phyloP scores from a whole-genome alignment of 92 coral and sea anemone species.

The Epizoanthus stellaris region DNA sequence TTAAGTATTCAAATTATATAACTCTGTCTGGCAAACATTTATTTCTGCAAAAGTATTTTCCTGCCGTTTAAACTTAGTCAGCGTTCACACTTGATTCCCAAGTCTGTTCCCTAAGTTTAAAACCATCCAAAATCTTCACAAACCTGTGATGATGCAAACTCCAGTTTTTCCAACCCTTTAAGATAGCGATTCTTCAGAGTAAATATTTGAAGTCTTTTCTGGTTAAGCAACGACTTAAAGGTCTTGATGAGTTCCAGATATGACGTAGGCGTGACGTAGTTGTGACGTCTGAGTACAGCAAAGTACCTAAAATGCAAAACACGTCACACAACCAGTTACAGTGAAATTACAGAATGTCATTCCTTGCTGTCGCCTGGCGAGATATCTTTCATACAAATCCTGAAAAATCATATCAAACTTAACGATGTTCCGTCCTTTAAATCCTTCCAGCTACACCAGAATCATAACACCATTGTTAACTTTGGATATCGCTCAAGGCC shows the following conservation, averaged over 20 bases:
- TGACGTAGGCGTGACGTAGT: slow-evolving; percentile 99
- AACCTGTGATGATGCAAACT: slow-evolving; percentile 94
- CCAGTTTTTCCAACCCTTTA: slow-evolving; percentile 92
- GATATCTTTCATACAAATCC: too few relatives aligned
- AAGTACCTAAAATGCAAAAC: slow-evolving; percentile 63
- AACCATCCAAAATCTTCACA: not conserved
- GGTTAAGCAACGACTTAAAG: slow-evolving; percentile 91
- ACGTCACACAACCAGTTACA: not conserved
- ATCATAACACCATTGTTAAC: too few relatives aligned
- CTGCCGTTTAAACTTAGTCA: too few relatives aligned
- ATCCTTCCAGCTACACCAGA: too few relatives aligned
- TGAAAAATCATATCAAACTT: not conserved
- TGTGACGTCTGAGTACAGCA: slow-evolving; percentile 86
- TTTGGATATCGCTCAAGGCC: too few relatives aligned
- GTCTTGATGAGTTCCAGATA: slow-evolving; percentile 94
- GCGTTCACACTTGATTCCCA: too few relatives aligned
- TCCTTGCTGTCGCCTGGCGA: too few relatives aligned
- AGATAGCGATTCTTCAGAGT: slow-evolving; percentile 92
- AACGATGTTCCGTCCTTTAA: not conserved
- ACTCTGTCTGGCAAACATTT: too few relatives aligned
- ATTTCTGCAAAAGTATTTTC: too few relatives aligned
- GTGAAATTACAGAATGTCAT: too few relatives aligned
- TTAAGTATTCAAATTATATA: too few relatives aligned
- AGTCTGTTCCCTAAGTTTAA: not conserved
- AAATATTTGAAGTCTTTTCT: slow-evolving; percentile 85